phyloP scores from a whole-genome alignment of 2,888 invertebrate species.

The Eurytoma adleriae region DNA sequence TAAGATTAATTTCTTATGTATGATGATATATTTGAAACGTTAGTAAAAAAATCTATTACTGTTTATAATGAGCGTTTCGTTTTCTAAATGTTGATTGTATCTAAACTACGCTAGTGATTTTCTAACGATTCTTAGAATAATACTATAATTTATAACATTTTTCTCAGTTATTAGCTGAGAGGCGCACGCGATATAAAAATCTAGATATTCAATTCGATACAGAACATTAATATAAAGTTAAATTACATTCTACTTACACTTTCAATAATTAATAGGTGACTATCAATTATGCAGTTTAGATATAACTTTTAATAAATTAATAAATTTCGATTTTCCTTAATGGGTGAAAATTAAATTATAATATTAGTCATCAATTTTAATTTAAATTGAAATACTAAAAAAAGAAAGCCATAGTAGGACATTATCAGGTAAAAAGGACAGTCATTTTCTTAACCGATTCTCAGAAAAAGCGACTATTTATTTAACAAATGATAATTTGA shows the following conservation, averaged over 20 bases:
- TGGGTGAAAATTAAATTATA: background rate
- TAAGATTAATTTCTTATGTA: too few species aligned
- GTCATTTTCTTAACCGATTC: too few species aligned
- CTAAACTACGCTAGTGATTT: background rate
- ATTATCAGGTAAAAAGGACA: too few species aligned
- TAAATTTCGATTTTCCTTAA: background rate
- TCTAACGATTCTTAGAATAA: background rate
- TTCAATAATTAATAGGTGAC: too few species aligned
- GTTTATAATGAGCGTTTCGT: background rate
- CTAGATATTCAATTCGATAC: background rate
- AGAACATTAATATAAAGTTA: background rate
- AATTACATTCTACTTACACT: background rate
- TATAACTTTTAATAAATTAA: background rate
- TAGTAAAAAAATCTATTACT: background rate
- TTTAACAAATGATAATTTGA: too few species aligned
- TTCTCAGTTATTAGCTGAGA: background rate
- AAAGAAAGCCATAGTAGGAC: too few species aligned
- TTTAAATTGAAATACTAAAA: too few species aligned
- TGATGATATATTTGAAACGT: background rate
- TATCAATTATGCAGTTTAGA: background rate
- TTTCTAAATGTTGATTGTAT: background rate
- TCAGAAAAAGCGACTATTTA: too few species aligned
- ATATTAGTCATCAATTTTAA: too few species aligned
- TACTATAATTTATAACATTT: background rate
- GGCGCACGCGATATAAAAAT: slow-evolving; percentile 1